Conservation (phyloP, 2,113 vertebrate genomes). For the Montifringilla adamsi region DNA sequence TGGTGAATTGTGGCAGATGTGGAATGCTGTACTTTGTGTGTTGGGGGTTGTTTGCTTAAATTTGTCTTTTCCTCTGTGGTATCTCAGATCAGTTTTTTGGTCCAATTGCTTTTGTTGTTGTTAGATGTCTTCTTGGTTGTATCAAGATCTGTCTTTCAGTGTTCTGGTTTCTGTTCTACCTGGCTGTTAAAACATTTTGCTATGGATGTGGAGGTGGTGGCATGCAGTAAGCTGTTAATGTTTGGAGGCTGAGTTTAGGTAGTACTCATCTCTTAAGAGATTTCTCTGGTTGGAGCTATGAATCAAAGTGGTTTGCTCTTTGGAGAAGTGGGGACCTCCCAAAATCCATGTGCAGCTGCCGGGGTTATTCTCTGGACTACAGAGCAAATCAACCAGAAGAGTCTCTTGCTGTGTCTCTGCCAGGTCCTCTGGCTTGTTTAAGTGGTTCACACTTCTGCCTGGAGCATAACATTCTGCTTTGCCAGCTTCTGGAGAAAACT, state of each 20-base stretch:
- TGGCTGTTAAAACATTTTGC: background rate
- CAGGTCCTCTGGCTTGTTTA: background rate
- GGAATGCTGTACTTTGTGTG: background rate
- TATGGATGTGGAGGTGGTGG: background rate
- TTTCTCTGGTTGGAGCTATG: background rate
- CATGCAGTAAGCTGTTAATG: background rate
- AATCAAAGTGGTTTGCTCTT: background rate
- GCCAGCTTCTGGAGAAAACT: background rate
- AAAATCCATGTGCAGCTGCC: background rate
- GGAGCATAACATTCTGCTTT: background rate
- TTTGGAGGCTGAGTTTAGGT: background rate
- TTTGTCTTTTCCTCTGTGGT: background rate
- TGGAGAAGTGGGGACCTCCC: background rate
- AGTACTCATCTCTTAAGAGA: background rate
- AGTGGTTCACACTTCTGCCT: background rate
- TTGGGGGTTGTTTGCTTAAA: background rate
- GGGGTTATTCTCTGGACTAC: background rate
- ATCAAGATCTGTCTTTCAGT: background rate
- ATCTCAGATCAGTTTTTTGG: background rate
- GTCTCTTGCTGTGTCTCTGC: background rate
- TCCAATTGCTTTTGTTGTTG: background rate
- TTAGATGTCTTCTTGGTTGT: background rate
- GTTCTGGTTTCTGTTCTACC: background rate
- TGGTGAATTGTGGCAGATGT: background rate
- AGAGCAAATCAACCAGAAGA: background rate